Evolutionary conservation across 35 echinoderm and acorn worm genomes (phyloP).

Genomic region (Strongylocentrotus purpuratus): DNA sequence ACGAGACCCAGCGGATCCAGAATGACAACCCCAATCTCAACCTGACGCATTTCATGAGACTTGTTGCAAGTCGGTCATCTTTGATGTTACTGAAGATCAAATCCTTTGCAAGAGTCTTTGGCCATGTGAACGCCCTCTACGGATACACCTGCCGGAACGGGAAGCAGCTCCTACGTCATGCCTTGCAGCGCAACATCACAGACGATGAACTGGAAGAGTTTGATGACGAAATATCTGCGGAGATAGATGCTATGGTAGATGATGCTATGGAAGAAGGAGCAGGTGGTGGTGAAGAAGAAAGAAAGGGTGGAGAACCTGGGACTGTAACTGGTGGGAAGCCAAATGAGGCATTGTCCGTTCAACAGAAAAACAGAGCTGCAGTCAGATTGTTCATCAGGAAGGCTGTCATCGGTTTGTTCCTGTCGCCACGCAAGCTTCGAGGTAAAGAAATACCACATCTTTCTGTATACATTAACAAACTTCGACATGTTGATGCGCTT

Average conservation of each 20-base stretch:
- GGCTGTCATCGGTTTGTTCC: neutral
- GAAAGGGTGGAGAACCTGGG: too few species aligned
- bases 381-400: neutral
- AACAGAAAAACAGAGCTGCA: neutral
- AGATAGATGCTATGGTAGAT: neutral
- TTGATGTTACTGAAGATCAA: neutral
- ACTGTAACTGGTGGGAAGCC: neutral
- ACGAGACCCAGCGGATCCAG: neutral
- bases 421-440: neutral
- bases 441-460: too few species aligned
- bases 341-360: neutral
- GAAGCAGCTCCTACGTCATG: neutral
- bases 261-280: neutral
- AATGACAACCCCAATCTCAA: neutral
- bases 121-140: neutral
- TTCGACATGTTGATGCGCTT: neutral
- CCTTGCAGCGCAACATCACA: neutral
- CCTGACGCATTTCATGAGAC: neutral
- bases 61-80: neutral
- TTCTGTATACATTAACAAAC: neutral
- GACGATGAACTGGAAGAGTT: neutral
- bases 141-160: slow-evolving; percentile 1
- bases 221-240: neutral
- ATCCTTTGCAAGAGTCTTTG: slow-evolving; percentile 23
- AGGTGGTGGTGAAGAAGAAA: too few species aligned